These are phyloP conservation scores for Empis livida DNA, from an alignment of 2,888 invertebrate genomes.

Conservation along the genomic window DNA sequence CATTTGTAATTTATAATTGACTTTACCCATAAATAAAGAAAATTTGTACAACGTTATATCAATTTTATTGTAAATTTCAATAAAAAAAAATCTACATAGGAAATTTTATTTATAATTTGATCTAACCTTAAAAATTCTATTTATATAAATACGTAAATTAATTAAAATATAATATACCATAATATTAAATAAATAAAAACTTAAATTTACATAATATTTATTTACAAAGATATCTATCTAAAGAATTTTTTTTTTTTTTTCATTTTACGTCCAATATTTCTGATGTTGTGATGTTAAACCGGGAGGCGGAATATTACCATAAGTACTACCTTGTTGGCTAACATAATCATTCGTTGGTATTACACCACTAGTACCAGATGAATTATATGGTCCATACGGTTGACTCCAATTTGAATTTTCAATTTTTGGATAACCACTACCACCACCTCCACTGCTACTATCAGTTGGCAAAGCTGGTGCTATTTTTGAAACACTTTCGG, in stretches of 20 bases:
- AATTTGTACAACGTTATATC: too few species aligned
- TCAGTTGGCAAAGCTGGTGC: conserved; percentile 30
- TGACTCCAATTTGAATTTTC: conserved; percentile 33
- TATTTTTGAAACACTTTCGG: conserved; percentile 34
- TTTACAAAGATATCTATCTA: not conserved
- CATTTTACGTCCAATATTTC: not conserved
- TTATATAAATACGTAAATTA: too few species aligned
- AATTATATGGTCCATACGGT: conserved; percentile 29
- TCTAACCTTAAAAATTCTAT: too few species aligned
- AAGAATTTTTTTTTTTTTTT: too few species aligned
- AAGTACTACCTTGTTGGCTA: conserved; percentile 6
- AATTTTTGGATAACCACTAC: conserved; percentile 28
- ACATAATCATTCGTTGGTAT: conserved; percentile 21
- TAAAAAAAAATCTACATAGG: too few species aligned
- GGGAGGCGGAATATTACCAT: not conserved
- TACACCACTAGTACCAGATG: conserved; percentile 27
- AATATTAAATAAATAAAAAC: too few species aligned
- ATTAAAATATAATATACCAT: too few species aligned
- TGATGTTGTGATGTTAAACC: not conserved
- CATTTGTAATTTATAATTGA: too few species aligned
- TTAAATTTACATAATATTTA: too few species aligned
- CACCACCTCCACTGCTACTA: conserved; percentile 11
- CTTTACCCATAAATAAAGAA: too few species aligned
- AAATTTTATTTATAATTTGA: too few species aligned
- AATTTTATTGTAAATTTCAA: too few species aligned